Evolutionary conservation across 2,797 vertebrate species (phyloP), one percentile per base, ranked within the genome.

Genomic region (Tangara arthus): DNA sequence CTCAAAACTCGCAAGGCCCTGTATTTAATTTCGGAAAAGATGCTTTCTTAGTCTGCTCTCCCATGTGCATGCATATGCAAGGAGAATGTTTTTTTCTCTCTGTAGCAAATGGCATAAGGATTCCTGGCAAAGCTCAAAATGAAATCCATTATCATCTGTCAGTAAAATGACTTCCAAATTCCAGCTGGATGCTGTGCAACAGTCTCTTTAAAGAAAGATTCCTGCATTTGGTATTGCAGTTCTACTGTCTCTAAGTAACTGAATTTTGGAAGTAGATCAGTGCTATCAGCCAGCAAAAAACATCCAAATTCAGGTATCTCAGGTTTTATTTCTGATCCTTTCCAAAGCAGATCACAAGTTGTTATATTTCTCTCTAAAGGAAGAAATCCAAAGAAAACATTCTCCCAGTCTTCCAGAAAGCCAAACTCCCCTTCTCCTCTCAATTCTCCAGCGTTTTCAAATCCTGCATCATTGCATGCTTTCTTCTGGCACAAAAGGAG

Each of bases 111-210:
- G 87, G 81, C 85, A 94, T 94, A 96, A 94, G 78, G 69, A 94
- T 97, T 97, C 73, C 95, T 97, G 97, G 97, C 95, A 97, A 94
- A 97, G 90, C 78, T 93, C 93, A 89, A 84, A 95, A 90, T 95
- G 88, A 94, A 97, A 97, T 98, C 95, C 95, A 97, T 97, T 97
- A 97, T 98, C 84, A 96, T 97, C 95, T 98, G 97, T 97, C 96
- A 97, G 78, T 32, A 90, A 96, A 89, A 92, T 69, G 42, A 86
- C 88, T 98, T 97, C 95, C 95, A 97, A 98, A 96, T 95, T 96
- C 89, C 85, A 97, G 86, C 93, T 97, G 97, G 93, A 94, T 96
- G 82, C 88, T 96, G 82, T 93, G 86, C 82, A 97, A 96, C 64
- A 85, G 50, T 63, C 3, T 80, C 90, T 96, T 92, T 82, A 90